Percentiles rank a stretch among this genome's conserved stretches.
Evolutionary conservation across 2,888 invertebrate genomes (phyloP).

Genomic region (Hofmannophila pseudospretella): DNA sequence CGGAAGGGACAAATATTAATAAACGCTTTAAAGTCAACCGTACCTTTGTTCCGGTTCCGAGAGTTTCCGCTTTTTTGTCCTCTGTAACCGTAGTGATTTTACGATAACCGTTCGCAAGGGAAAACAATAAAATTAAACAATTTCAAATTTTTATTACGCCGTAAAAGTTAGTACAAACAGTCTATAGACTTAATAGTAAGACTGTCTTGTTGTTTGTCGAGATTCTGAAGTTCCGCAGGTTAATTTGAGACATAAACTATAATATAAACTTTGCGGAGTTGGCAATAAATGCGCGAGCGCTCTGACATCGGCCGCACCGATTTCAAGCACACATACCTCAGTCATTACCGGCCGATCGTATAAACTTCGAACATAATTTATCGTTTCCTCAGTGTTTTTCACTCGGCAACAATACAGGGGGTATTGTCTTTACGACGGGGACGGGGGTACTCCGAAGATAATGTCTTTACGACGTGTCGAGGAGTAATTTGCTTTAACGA

Average conservation of each 20-base stretch:
- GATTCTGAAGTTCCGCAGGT: too few species aligned
- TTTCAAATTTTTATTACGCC: too few species aligned
- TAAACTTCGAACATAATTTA: slow-evolving; percentile 74
- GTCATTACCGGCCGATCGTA: slow-evolving; percentile 67
- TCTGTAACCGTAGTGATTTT: slow-evolving; percentile 14
- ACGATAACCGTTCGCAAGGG: slow-evolving; percentile 3
- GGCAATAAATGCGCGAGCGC: slow-evolving; percentile 40
- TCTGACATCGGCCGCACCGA: slow-evolving; percentile 34
- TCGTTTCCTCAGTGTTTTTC: slow-evolving; percentile 72
- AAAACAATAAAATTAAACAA: background rate
- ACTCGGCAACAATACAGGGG: slow-evolving; percentile 64
- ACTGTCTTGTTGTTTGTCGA: too few species aligned
- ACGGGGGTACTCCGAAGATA: slow-evolving; percentile 57
- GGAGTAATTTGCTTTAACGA: slow-evolving; percentile 56
- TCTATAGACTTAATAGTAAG: too few species aligned
- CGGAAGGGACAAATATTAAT: slow-evolving; percentile 68
- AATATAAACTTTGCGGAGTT: too few species aligned
- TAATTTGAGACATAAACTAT: too few species aligned
- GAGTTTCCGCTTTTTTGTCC: slow-evolving; percentile 45
- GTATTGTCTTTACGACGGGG: slow-evolving; percentile 67
- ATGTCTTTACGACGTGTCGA: slow-evolving; percentile 66
- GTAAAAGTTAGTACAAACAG: too few species aligned
- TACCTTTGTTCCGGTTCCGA: slow-evolving; percentile 48
- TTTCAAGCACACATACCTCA: slow-evolving; percentile 43
- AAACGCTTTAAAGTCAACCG: slow-evolving; percentile 62